Evolutionary conservation across 2,797 vertebrate species (phyloP), one percentile per base, ranked within the genome.

Genomic region (Pseudochaenichthys georgianus): DNA sequence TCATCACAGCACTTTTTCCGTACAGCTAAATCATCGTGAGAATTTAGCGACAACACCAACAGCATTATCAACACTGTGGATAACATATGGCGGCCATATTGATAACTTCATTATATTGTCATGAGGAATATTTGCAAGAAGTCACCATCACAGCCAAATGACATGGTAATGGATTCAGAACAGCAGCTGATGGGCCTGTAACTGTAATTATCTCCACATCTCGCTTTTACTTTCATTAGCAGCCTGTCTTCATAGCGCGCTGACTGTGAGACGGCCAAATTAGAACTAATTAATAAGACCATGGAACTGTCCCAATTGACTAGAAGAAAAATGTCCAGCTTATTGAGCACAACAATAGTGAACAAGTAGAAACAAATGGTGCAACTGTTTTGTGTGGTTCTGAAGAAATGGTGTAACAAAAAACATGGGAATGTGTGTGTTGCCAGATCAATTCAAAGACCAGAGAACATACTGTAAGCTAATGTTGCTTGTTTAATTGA

Each of bases 201-300:
- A 88, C 77, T 84, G 90, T 88, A 87, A 92, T 92, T 91, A 92
- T 89, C 85, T 85, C 82, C 81, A 88, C 86, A 89, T 92, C 82
- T 89, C 87, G 88, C 75, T 88, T 90, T 91, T 88, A 88, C 88
- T 87, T 91, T 92, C 88, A 91, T 92, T 85, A 90, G 88, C 85
- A 89, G 87, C 67, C 77, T 66, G 72, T 78, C 73, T 83, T 70
- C 64, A 70, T 80, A 65, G 82, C 59, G 72, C 28, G 72, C 55
- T 69, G 80, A 85, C 63, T 73, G 73, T 68, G 78, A 84, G 78
- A 78, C 75, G 73, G 80, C 79, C 82, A 84, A 87, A 91, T 75
- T 74, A 86, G 86, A 87, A 82, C 64, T 87, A 83, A 89, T 90
- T 82, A 90, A 90, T 90, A 86, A 70, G 80, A 87, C 64, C 70